These are phyloP conservation scores for Sabellastarte sp. DNA, from an alignment of 2,888 invertebrate species.

Conservation along the genomic window DNA sequence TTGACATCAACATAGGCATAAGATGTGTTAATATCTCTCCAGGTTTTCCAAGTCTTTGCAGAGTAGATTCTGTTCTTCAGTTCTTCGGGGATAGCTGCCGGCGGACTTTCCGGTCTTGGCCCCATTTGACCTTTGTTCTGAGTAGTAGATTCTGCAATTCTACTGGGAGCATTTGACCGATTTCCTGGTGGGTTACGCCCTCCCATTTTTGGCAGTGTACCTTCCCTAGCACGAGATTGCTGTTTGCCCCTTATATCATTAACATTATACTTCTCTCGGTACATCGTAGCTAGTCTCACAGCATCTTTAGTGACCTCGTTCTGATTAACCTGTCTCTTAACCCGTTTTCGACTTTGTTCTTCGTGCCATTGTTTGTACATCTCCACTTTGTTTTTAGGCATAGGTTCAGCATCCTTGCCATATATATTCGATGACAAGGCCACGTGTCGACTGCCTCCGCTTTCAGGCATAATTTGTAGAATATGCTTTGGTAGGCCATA, in stretches of 20 bases:
- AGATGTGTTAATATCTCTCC: neutral
- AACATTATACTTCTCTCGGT: neutral
- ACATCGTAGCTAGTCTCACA: neutral
- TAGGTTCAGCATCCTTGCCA: too few species aligned
- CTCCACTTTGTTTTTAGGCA: neutral
- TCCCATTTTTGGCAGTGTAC: neutral
- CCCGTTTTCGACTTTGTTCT: neutral
- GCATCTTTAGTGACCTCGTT: neutral
- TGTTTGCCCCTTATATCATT: neutral
- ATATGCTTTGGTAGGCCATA: neutral
- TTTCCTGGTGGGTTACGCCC: too few species aligned
- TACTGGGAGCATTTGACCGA: neutral
- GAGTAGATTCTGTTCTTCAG: neutral
- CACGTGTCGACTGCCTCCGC: neutral
- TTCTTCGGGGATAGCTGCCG: neutral
- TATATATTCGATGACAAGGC: too few species aligned
- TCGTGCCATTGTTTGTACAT: neutral
- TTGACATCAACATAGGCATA: conserved; percentile 1
- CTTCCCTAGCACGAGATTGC: neutral
- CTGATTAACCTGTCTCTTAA: too few species aligned
- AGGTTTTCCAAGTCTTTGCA: neutral
- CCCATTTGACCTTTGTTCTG: too few species aligned
- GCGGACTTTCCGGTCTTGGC: neutral
- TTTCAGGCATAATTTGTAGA: neutral
- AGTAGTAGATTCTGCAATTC: neutral